Evolutionary conservation across 2,113 vertebrate genomes (phyloP).

Genomic region (Brienomyrus longianalis): DNA sequence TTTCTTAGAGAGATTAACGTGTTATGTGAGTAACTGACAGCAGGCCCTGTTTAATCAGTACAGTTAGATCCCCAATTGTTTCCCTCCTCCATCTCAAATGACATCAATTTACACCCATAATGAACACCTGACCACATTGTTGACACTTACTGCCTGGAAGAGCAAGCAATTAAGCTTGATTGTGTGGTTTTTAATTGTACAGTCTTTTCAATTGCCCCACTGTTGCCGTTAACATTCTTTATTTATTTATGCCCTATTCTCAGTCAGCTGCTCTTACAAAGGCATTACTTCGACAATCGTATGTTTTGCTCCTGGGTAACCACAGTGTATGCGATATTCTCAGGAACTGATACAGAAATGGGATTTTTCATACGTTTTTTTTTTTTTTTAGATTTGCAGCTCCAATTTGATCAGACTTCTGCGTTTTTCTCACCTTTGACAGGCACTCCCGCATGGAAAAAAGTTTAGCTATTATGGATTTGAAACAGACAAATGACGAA

Average conservation of each 20-base stretch:
- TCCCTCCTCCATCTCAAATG: neutral
- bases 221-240: neutral
- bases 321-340: neutral
- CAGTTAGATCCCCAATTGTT: conserved; percentile 1
- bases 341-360: neutral
- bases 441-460: neutral
- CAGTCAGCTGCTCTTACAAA: conserved; percentile 1
- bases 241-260: conserved; percentile 1
- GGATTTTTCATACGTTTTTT: neutral
- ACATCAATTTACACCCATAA: conserved; percentile 16
- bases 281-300: neutral
- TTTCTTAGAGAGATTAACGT: neutral
- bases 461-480: neutral
- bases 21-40: neutral
- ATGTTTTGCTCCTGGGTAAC: neutral
- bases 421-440: too few relatives aligned
- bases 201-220: conserved; percentile 13
- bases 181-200: conserved; percentile 16
- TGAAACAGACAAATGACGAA: neutral
- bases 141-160: conserved; percentile 20
- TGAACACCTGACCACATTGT: conserved; percentile 25
- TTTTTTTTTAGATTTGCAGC: too few relatives aligned
- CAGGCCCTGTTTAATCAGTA: conserved; percentile 2
- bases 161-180: conserved; percentile 17
- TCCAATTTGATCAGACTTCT: too few relatives aligned